Evolutionary conservation across 2,888 invertebrate genomes (phyloP).

Genomic region (Drosophila falleni): DNA sequence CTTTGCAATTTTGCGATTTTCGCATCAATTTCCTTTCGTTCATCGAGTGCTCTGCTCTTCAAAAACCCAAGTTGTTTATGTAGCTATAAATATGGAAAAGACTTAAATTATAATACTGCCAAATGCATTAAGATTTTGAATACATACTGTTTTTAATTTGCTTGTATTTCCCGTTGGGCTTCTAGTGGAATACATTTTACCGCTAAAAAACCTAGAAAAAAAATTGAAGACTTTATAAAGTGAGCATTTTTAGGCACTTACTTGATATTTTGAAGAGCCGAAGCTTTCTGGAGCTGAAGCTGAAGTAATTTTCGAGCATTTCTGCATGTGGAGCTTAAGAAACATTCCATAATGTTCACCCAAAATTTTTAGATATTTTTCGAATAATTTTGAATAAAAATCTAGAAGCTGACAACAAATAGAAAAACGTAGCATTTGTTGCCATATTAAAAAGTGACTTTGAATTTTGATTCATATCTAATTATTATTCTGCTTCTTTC

Average conservation of each 20-base stretch:
- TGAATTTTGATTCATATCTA: background rate
- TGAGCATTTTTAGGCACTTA: background rate
- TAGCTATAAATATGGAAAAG: background rate
- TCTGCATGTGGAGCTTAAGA: slow-evolving; percentile 5
- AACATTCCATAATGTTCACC: slow-evolving; percentile 11
- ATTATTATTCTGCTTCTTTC: slow-evolving; percentile 3
- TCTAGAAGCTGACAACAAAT: slow-evolving; percentile 3
- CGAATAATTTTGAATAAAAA: background rate
- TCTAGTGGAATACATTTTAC: background rate
- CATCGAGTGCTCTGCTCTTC: slow-evolving; percentile 2
- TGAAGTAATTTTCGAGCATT: background rate
- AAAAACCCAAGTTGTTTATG: slow-evolving; percentile 1
- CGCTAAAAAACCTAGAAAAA: background rate
- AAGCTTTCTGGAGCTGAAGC: background rate
- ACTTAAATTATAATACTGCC: no score
- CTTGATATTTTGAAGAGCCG: background rate
- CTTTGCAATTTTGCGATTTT: slow-evolving; percentile 21
- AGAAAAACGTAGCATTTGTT: slow-evolving; percentile 2
- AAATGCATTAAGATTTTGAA: background rate
- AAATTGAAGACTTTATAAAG: background rate
- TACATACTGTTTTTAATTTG: slow-evolving; percentile 20
- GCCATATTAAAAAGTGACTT: background rate
- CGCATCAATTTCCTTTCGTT: slow-evolving; percentile 11
- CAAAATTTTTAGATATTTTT: slow-evolving; percentile 1
- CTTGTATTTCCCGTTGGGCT: background rate